Evolutionary conservation across 1,140 invertebrate species (phyloP), one percentile per base, ranked within the genome.

Genomic region (Macrobrachium nipponense): DNA sequence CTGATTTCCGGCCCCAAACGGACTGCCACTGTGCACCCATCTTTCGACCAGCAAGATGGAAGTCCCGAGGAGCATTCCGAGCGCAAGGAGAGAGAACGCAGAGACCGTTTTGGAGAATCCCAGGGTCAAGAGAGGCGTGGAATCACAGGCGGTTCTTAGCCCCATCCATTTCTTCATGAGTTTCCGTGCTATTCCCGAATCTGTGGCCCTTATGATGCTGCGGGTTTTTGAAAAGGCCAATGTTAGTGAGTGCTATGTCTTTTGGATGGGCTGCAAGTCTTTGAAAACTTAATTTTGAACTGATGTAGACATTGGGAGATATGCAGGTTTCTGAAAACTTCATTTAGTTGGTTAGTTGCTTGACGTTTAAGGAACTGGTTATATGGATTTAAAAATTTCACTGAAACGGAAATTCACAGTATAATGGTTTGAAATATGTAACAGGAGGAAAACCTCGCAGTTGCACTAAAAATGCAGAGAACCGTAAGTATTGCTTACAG

Each of bases 21-120:
- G 68, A 17, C 11, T 15, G 23, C 23, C 23, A 10, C 68, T 23
- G 17, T 70, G 23, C 6, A 70, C 14, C 12, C 12, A 70, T n/a
- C 18, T 12, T 15, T 70, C 68, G 17, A 8, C 68, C 68, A 70
- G 17, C 12, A 70, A n/a, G 68, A 70, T 2, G n/a, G 20, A 6
- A n/a, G 36, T 6, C 23, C 68, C 68, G 0, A 70, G 8, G 68
- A 27, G 7, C 23, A 70, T 20, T 14, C 68, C 68, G 20, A 70
- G 18, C 5, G 68, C 68, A 7, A 70, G 68, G 11, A 70, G 68
- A 14, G 36, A 23, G 68, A 70, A 70, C 5, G 68, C 68, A 11
- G 68, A 70, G 20, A 70, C 20, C 14, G 68, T 70, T 11, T 70
- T 70, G 68, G 68, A 70, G 68, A 70, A 70, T 23, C 68, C 68